Evolutionary conservation across 2,888 invertebrate genomes (phyloP).

Genomic region (Marasmarcha lunaedactyla): DNA sequence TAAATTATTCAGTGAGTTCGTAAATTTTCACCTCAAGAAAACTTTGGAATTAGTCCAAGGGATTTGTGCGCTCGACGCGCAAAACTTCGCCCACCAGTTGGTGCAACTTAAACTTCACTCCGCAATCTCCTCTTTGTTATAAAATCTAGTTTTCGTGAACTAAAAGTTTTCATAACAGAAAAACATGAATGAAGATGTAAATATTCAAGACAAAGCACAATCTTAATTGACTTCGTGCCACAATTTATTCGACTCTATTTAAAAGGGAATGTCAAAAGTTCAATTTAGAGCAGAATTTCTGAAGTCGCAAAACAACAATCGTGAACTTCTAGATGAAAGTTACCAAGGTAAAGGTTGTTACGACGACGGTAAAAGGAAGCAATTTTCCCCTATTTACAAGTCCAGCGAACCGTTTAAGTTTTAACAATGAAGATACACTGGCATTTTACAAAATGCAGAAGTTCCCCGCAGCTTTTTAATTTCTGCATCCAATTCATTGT

Average conservation of each 20-base stretch:
- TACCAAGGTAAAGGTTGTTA: background rate
- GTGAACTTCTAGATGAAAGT: too few relatives aligned
- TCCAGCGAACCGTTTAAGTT: slow-evolving; percentile 1
- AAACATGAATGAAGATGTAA: too few relatives aligned
- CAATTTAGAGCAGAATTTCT: too few relatives aligned
- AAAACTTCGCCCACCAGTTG: slow-evolving; percentile 40
- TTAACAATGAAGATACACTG: background rate
- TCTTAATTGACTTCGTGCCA: too few relatives aligned
- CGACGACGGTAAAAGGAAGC: background rate
- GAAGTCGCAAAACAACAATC: too few relatives aligned
- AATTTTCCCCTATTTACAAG: slow-evolving; percentile 1
- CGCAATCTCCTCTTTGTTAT: too few relatives aligned
- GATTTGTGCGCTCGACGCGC: slow-evolving; percentile 27
- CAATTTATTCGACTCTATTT: too few relatives aligned
- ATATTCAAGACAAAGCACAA: too few relatives aligned
- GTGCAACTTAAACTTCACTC: slow-evolving; percentile 26
- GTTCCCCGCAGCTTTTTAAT: slow-evolving; percentile 1
- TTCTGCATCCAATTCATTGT: slow-evolving; percentile 10
- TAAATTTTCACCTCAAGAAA: slow-evolving; percentile 35
- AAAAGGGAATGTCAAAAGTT: too few relatives aligned
- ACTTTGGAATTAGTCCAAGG: slow-evolving; percentile 39
- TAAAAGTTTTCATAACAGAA: too few relatives aligned
- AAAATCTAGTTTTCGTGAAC: too few relatives aligned
- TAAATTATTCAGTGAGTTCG: slow-evolving; percentile 15
- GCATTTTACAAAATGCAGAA: background rate